Evolutionary conservation across 2,888 invertebrate species (phyloP), one percentile per base, ranked within the genome.

Genomic region (Cancer borealis): DNA sequence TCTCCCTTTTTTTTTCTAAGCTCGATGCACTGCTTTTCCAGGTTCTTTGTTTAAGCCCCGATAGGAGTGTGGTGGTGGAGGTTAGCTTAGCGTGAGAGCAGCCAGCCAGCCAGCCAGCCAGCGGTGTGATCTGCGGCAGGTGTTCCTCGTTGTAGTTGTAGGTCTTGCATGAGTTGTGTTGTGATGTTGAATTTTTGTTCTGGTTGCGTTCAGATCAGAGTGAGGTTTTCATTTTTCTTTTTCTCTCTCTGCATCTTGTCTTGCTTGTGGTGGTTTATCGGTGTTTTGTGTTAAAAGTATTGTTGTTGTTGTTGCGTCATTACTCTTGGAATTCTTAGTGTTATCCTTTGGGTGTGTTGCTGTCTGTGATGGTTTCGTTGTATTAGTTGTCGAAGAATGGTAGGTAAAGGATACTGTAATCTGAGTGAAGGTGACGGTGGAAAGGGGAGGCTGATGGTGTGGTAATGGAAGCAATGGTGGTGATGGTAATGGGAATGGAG

Each of bases 91-190:
- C 66, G 66, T 66, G 66, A n/a, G n/a, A 66, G 66, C 66, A 66
- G 66, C 66, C 54, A 54, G 54, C 54, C 54, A 54, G 54, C 54
- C 54, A 54, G 10, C 54, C 54, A 54, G 54, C 54, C 66, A 21
- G 17, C n/a, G 66, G 66, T 66, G 66, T 66, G 66, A 66, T 66
- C 66, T 8, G 21, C n/a, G 66, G 66, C 66, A 66, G 66, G 66
- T 66, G 66, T 66, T 66, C n/a, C 66, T 66, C 66, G 66, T 66
- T 66, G 6, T 6, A n/a, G 21, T 66, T 66, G 66, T 66, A n/a
- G 66, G 66, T 66, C 66, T 66, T 66, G 66, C 66, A 66, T 66
- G 17, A 66, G 66, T 66, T 66, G 66, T 66, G 66, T 66, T 21
- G 66, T 66, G 21, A n/a, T 66, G 66, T 66, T 21, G 66, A 3